Conservation (phyloP, 2,888 invertebrate genomes). For the Alviniconcha strummeri region DNA sequence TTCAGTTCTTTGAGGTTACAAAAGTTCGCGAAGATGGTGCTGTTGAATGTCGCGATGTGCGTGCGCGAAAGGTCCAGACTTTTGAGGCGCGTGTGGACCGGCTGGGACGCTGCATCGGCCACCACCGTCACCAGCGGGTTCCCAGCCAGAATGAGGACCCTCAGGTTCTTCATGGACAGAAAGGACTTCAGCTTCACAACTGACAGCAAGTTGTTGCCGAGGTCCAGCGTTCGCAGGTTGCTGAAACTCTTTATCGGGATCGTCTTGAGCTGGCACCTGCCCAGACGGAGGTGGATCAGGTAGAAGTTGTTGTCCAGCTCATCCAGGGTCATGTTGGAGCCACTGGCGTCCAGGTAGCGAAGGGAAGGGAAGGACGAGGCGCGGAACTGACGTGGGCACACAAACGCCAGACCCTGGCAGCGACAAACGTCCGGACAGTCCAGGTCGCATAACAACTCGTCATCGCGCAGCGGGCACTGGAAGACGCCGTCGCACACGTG, state of each 20-base stretch:
- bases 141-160: slow-evolving; percentile 3
- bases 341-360: slow-evolving; percentile 23
- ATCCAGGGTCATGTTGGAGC: neutral
- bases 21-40: slow-evolving; percentile 1
- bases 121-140: slow-evolving; percentile 19
- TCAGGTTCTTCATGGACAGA: neutral
- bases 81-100: neutral
- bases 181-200: neutral
- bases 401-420: slow-evolving; percentile 29
- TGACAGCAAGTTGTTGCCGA: slow-evolving; percentile 10
- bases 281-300: slow-evolving; percentile 17
- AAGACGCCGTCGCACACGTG: slow-evolving; percentile 30
- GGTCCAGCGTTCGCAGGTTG: slow-evolving; percentile 22
- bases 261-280: neutral
- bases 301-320: neutral
- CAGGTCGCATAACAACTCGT: slow-evolving; percentile 17
- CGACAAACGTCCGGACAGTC: slow-evolving; percentile 18
- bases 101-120: neutral
- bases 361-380: neutral
- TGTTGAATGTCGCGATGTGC: neutral
- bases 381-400: neutral
- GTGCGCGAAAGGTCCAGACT: slow-evolving; percentile 24
- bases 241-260: neutral
- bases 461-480: slow-evolving; percentile 32
- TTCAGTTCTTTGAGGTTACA: neutral